Evolutionary conservation across 1,140 invertebrate genomes (phyloP).

Genomic region (Heliconius melpomene): DNA sequence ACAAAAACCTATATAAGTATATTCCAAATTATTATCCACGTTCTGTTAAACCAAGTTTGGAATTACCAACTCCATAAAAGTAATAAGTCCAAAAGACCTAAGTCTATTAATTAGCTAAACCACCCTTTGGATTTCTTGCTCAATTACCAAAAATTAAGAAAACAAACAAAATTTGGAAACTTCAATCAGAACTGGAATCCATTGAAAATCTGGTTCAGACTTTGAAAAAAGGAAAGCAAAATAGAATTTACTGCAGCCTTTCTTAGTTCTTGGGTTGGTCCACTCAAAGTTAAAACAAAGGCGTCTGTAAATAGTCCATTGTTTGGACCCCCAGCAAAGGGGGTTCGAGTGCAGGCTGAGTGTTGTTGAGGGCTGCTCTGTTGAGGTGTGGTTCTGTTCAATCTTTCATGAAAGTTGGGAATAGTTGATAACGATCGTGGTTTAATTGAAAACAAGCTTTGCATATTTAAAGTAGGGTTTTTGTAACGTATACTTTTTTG

Average conservation of each 20-base stretch:
- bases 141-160: conserved; percentile 26
- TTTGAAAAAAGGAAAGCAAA: conserved; percentile 30
- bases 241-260: conserved; percentile 38
- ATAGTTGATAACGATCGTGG: conserved; percentile 20
- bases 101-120: conserved; percentile 11
- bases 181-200: background rate
- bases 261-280: conserved; percentile 46
- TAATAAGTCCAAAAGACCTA: conserved; percentile 1
- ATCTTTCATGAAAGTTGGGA: conserved; percentile 40
- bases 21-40: background rate
- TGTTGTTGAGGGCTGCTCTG: conserved; percentile 38
- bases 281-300: conserved; percentile 62
- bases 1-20: background rate
- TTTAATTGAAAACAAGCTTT: conserved; percentile 2
- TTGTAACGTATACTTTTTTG: too few relatives aligned
- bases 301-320: conserved; percentile 65
- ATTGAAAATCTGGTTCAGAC: conserved; percentile 1
- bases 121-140: conserved; percentile 18
- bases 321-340: conserved; percentile 51
- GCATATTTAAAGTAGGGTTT: background rate
- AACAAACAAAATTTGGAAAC: conserved; percentile 13
- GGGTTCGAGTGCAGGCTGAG: conserved; percentile 56
- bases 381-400: conserved; percentile 36
- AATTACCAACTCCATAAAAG: background rate
- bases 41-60: background rate